These are phyloP conservation scores for Scalopus aquaticus DNA, from an alignment of 2,113 vertebrate species.

Conservation along the genomic window DNA sequence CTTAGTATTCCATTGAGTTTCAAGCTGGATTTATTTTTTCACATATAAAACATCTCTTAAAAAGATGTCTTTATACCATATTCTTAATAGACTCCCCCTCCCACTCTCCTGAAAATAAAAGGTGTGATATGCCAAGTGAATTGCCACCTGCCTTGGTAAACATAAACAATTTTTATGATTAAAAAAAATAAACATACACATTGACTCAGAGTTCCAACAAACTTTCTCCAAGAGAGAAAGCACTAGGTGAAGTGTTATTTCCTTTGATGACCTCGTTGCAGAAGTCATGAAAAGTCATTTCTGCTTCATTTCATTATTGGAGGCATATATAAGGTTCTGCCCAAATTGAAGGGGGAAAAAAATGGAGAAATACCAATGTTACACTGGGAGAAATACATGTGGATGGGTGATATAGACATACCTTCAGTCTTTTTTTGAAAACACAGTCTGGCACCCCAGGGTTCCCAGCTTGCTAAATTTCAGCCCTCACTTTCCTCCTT, in stretches of 20 bases:
- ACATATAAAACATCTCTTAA: background rate
- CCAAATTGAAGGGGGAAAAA: background rate
- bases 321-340: background rate
- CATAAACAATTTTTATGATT: background rate
- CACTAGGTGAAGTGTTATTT: background rate
- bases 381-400: background rate
- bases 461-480: background rate
- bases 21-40: background rate
- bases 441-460: background rate
- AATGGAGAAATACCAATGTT: background rate
- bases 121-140: background rate
- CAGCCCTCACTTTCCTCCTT: background rate
- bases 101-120: background rate
- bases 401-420: background rate
- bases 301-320: background rate
- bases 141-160: background rate
- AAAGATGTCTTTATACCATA: background rate
- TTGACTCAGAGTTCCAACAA: too few species aligned
- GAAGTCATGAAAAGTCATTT: background rate
- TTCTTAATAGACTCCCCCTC: background rate
- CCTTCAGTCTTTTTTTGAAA: background rate
- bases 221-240: background rate
- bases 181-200: background rate
- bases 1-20: background rate
- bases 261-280: background rate